phyloP scores from a whole-genome alignment of 1,140 invertebrate species.

The Asobara japonica region DNA sequence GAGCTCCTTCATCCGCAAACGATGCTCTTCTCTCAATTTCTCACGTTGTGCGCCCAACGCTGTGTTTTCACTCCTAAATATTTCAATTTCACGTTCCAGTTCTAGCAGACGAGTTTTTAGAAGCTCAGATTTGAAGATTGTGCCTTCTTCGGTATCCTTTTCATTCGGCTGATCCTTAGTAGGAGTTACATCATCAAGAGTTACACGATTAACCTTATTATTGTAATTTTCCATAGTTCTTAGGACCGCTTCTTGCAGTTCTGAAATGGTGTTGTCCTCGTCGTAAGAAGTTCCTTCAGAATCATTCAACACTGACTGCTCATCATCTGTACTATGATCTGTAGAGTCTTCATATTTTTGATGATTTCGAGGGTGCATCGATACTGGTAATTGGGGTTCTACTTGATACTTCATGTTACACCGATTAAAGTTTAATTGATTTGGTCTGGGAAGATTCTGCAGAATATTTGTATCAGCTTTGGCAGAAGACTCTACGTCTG shows the following conservation, averaged over 20 bases:
- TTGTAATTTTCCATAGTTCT: neutral
- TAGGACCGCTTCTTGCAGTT: conserved; percentile 19
- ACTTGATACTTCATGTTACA: neutral
- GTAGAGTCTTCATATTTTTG: conserved; percentile 4
- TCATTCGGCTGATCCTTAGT: conserved; percentile 33
- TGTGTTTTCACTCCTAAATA: conserved; percentile 74
- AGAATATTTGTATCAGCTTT: no score
- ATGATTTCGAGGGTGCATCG: neutral
- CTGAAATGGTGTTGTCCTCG: conserved; percentile 28
- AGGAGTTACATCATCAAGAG: conserved; percentile 23
- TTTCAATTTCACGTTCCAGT: conserved; percentile 75
- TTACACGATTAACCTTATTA: conserved; percentile 30
- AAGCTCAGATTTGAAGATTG: conserved; percentile 70
- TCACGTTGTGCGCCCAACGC: conserved; percentile 60
- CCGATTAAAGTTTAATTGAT: neutral
- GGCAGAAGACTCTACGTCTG: conserved; percentile 39
- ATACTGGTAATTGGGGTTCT: neutral
- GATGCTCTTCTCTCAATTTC: conserved; percentile 59
- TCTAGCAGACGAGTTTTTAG: conserved; percentile 73
- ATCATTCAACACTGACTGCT: conserved; percentile 14
- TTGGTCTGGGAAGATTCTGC: neutral
- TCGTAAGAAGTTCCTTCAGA: conserved; percentile 24
- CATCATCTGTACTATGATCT: conserved; percentile 29
- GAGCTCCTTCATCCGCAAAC: conserved; percentile 64
- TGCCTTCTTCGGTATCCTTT: conserved; percentile 32